phyloP scores from a whole-genome alignment of 2,888 invertebrate species.

The Mantis religiosa region DNA sequence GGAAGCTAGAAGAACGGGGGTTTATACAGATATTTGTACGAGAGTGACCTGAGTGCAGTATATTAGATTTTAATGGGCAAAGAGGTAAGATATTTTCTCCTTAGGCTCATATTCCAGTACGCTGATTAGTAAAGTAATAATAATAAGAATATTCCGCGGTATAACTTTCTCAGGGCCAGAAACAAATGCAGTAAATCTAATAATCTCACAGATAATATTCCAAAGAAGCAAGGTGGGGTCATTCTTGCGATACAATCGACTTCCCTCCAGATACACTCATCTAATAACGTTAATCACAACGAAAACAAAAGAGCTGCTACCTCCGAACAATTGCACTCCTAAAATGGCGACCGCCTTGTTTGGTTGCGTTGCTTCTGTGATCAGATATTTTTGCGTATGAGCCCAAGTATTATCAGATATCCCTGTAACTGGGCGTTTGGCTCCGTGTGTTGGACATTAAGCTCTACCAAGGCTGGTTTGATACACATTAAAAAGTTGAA shows the following conservation, averaged over 20 bases:
- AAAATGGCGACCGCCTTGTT: not conserved
- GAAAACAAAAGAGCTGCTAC: not conserved
- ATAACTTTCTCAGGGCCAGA: too few relatives aligned
- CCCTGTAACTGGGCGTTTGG: not conserved
- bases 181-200: too few relatives aligned
- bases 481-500: not conserved
- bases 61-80: too few relatives aligned
- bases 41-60: too few relatives aligned
- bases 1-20: too few relatives aligned
- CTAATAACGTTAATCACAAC: not conserved
- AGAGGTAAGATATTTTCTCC: too few relatives aligned
- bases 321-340: not conserved
- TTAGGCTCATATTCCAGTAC: too few relatives aligned
- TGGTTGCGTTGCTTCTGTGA: not conserved
- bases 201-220: too few relatives aligned
- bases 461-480: not conserved
- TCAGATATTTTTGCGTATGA: not conserved
- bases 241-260: not conserved
- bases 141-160: too few relatives aligned
- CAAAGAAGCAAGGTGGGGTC: not conserved
- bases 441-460: too few relatives aligned
- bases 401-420: not conserved
- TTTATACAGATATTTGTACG: too few relatives aligned
- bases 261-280: not conserved
- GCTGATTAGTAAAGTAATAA: too few relatives aligned